These are phyloP conservation scores for Rhodeus uyekii DNA, from an alignment of 2,797 vertebrate species.

Conservation along the genomic window DNA sequence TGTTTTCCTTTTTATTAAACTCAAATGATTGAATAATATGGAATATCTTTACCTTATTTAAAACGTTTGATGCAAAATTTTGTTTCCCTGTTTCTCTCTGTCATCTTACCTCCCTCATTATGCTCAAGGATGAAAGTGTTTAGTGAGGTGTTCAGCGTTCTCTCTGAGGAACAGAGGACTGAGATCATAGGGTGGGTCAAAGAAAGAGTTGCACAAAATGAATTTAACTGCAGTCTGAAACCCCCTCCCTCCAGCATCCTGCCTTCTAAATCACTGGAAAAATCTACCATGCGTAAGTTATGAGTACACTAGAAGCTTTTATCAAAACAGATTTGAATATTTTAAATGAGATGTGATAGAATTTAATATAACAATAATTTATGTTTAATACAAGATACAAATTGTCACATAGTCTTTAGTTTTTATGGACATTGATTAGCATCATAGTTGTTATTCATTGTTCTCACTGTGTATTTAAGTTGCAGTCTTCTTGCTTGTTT, in stretches of 20 bases:
- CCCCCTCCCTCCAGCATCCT: background rate
- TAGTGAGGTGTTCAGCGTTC: constrained; percentile 47
- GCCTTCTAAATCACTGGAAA: background rate
- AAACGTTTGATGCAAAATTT: background rate
- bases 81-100: background rate
- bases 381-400: background rate
- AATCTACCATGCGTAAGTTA: background rate
- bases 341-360: background rate
- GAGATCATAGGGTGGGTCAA: constrained; percentile 67
- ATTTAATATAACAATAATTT: background rate
- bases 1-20: background rate
- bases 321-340: background rate
- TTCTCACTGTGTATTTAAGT: no score
- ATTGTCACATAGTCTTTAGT: no score
- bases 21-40: background rate
- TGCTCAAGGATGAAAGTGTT: constrained; percentile 69
- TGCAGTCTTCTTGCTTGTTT: no score
- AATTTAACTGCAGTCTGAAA: constrained; percentile 63
- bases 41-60: background rate
- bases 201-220: constrained; percentile 60
- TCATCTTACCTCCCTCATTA: background rate
- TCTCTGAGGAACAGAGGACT: constrained; percentile 58
- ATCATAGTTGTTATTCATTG: no score
- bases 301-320: background rate
- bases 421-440: no score